Base-by-base conservation (phyloP, 1,140 invertebrate genomes). In the Paraescarpia echinospica region DNA sequence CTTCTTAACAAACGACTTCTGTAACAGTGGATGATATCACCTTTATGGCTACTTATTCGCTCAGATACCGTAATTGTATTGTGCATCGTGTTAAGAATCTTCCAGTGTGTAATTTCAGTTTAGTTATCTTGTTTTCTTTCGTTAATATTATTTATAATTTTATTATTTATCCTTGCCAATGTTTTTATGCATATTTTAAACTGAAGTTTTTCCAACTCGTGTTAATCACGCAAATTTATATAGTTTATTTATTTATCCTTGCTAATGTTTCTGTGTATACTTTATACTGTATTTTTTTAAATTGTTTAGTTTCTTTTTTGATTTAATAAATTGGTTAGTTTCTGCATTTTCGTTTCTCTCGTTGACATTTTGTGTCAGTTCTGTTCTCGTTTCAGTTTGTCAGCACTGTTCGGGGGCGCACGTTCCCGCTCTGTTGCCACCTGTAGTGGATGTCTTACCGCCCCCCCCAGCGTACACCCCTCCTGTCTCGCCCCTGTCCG, bases 401-500 rank as follows among this genome's bases (percentile, higher is more conserved):
- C 91, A 48, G 33, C 35, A 12, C 18, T 34, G 35, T 12, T 9
- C 35, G 34, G 33, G 33, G 91, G n/a, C n/a, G 91, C 41, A 35
- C 92, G 59, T 5, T 77, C 59, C 59, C 27, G 59, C 18, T 51
- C 48, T 51, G 48, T 51, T 18, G 18, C 48, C 48, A 77, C 59
- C 59, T 31, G 0, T 77, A 77, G 59, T 94, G 88, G 91, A 92
- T 33, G 91, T 93, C 12, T 93, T 92, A 88, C 93, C 92, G 89
- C 92, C 93, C 33, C n/a, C 94, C 94, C 8, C 94, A 93, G 9
- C 94, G 93, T n/a, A 93, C 94, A 33, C 94, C 94, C 91, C 93
- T 93, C 5, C 90, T 92, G 22, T 59, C 92, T 31, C 93, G 59
- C 6, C 90, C 59, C 35, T 91, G 93, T 34, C 90, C 90, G 89